Evolutionary conservation across 1,140 invertebrate species (phyloP), one percentile per base, ranked within the genome.

Genomic region (Heterodera schachtii): DNA sequence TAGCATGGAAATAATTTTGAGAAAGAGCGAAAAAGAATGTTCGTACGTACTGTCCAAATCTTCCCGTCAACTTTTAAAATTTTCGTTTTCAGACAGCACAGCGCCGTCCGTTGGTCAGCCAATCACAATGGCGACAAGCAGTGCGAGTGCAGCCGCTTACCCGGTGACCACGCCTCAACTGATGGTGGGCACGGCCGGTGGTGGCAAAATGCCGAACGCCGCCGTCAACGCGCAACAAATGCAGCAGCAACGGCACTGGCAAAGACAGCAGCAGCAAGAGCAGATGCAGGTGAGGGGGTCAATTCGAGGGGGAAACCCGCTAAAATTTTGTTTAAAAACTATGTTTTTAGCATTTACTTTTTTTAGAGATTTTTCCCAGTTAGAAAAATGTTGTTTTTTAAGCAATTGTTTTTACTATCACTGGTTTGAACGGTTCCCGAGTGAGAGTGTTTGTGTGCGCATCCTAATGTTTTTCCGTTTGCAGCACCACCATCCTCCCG

Each of bases 171-270:
- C 69, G 19, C n/a, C 69, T 41, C 69, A 41, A 19, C n/a, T 64
- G 11, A 64, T 16, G 52, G 8, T 8, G 13, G 16, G 5, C 57
- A 64, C 57, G 11, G 16, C 13, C 21, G 52, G 47, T 31, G 31
- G 31, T 31, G 31, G 31, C 31, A 31, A 31, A 31, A 52, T 52
- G 49, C 6, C 11, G 49, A 11, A 52, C 49, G 69, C 3, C 19
- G 64, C 3, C 76, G 31, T 31, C 19, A 19, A 46, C 57, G 47
- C 69, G 21, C 70, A 71, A 57, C 47, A 52, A 43, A n/a, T 80
- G 47, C 79, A n/a, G 19, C 73, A 67, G 67, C 79, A 80, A 79
- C 41, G 47, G 57, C 75, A 74, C 16, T 80, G 69, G 73, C 43
- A 13, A 11, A 16, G 47, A 31, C 78, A 80, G 31, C 31, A 74